Conservation (phyloP, 1,140 invertebrate genomes). For the Papilio polyxenes region DNA sequence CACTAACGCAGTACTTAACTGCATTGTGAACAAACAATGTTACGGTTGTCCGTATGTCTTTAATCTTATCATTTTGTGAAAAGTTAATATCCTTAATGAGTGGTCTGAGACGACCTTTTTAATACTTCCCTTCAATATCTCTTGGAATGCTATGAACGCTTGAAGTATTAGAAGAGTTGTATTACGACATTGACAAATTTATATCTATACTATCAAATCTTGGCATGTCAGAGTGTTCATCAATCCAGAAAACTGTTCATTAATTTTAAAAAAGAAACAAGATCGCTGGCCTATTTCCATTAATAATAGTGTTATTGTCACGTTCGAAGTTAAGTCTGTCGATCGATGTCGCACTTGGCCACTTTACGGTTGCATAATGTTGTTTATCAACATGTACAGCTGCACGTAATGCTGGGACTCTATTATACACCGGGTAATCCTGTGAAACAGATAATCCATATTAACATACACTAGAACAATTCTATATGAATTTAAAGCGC, state of each 20-base stretch:
- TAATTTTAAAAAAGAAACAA: not conserved
- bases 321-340: not conserved
- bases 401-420: not conserved
- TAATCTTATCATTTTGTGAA: too few species aligned
- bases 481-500: too few species aligned
- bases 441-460: slow-evolving; percentile 8
- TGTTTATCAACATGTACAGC: slow-evolving; percentile 23
- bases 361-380: slow-evolving; percentile 1
- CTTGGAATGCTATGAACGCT: too few species aligned
- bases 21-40: not conserved
- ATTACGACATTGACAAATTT: too few species aligned
- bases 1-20: not conserved
- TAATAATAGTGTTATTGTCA: not conserved
- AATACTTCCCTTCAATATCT: too few species aligned
- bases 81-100: too few species aligned
- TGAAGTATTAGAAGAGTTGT: too few species aligned
- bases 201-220: too few species aligned
- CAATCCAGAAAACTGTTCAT: slow-evolving; percentile 1
- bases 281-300: not conserved
- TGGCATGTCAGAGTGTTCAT: too few species aligned
- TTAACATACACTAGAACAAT: not conserved
- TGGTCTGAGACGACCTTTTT: too few species aligned
- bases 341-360: slow-evolving; percentile 22
- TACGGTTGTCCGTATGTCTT: too few species aligned
- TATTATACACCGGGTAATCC: not conserved